phyloP scores from a whole-genome alignment of 2,113 vertebrate genomes.

The Chamaetylas fuelleborni region DNA sequence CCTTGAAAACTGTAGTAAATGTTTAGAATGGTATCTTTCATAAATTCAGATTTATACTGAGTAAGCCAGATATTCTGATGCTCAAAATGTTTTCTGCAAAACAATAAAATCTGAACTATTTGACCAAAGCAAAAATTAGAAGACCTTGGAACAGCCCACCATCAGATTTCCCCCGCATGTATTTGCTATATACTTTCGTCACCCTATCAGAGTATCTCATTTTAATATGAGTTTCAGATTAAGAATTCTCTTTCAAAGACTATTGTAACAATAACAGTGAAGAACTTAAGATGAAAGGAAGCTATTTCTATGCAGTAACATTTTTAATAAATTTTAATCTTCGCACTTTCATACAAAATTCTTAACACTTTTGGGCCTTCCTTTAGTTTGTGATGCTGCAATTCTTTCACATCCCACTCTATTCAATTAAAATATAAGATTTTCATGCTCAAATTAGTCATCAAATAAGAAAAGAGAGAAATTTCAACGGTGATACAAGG shows the following conservation, averaged over 20 bases:
- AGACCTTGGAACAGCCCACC: neutral
- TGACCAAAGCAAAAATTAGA: neutral
- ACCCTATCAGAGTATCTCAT: neutral
- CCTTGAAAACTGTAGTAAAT: neutral
- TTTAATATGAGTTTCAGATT: neutral
- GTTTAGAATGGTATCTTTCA: neutral
- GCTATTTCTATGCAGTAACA: neutral
- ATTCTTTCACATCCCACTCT: neutral
- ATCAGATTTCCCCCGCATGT: fast-evolving
- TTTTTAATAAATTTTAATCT: neutral
- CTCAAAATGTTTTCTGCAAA: neutral
- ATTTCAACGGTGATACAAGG: neutral
- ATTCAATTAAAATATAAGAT: neutral
- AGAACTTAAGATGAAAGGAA: neutral
- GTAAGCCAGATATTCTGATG: neutral
- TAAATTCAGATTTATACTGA: neutral
- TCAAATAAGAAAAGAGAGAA: neutral
- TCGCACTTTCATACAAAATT: neutral
- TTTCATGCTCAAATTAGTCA: neutral
- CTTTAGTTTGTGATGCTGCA: neutral
- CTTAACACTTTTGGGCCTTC: neutral
- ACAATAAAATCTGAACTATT: neutral
- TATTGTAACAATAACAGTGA: neutral
- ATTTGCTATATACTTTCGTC: neutral
- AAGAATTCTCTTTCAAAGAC: neutral